Evolutionary conservation across 2,113 vertebrate species (phyloP), one percentile per base, ranked within the genome.

Genomic region (Sturnira hondurensis): DNA sequence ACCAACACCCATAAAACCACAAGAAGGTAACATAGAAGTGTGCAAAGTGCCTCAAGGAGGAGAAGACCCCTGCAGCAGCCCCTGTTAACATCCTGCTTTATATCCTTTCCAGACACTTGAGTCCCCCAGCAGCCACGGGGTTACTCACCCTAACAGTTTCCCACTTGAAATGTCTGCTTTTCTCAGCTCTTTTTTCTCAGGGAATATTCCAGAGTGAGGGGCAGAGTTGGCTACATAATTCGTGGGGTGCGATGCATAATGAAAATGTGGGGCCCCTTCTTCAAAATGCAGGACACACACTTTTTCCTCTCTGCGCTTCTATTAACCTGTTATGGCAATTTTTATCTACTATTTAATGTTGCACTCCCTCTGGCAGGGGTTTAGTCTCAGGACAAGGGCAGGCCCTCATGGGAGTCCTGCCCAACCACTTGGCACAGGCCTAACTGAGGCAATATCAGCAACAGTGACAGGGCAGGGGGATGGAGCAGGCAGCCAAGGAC

Each of bases 331-430:
- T 68, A 7, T 5, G 1, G 47, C 24, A 41, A 70, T 84, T 78
- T 93, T 61, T 56, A 89, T 85, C 87, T 86, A 82, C 41, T 82
- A 41, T n/a, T 68, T 87, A 65, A 90, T 58, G n/a, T 85, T 22
- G 0, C 31, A 68, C 56, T 94, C 68, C 67, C 67, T 77, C 41
- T 67, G 74, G 20, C 43, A 65, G 61, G 63, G 12, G 24, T 33
- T 74, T 70, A 89, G 41, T 56, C 76, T 50, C 45, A 45, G 65
- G 56, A 73, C 86, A 92, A 89, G 36, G 41, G 33, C 20, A 14
- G 61, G 41, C 17, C 54, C 33, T 86, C 54, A 50, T 36, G 1
- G 11, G 38, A 93, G 73, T 28, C 63, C n/a, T n/a, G 2, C 7
- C 74, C 43, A 63, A 90, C 47, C 92, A 67, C 22, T 38, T 90